Percentiles rank a stretch among this genome's conserved stretches.
phyloP scores from a whole-genome alignment of 2,113 vertebrate genomes.

The Corythaeola cristata region DNA sequence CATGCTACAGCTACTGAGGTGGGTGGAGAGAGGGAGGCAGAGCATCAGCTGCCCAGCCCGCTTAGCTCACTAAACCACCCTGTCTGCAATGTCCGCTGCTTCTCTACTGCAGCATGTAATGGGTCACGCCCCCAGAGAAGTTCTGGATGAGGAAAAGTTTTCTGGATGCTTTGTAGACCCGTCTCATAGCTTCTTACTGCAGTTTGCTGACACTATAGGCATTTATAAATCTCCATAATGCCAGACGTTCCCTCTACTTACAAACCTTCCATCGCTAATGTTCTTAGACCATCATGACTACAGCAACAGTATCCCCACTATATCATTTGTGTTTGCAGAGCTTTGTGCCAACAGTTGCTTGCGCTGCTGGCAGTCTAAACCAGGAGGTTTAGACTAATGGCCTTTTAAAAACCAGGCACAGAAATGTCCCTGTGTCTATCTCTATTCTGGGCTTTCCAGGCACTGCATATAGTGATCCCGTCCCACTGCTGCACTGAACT shows the following conservation, averaged over 20 bases:
- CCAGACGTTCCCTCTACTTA: neutral
- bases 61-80: neutral
- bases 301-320: neutral
- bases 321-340: neutral
- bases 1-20: neutral
- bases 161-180: neutral
- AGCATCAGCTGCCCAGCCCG: neutral
- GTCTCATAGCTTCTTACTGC: neutral
- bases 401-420: neutral
- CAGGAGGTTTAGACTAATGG: neutral
- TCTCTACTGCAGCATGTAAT: neutral
- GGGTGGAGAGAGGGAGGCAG: neutral
- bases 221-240: neutral
- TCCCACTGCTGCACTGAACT: neutral
- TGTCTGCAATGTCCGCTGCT: neutral
- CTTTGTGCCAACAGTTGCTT: neutral
- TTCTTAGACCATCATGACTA: neutral
- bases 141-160: neutral
- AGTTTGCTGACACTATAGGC: neutral
- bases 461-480: neutral
- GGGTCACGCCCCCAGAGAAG: neutral
- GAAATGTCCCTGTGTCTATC: neutral
- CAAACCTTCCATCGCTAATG: neutral
- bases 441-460: neutral
- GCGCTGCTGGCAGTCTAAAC: neutral